phyloP scores from a whole-genome alignment of 1,140 invertebrate species.

The Whitmania pigra region DNA sequence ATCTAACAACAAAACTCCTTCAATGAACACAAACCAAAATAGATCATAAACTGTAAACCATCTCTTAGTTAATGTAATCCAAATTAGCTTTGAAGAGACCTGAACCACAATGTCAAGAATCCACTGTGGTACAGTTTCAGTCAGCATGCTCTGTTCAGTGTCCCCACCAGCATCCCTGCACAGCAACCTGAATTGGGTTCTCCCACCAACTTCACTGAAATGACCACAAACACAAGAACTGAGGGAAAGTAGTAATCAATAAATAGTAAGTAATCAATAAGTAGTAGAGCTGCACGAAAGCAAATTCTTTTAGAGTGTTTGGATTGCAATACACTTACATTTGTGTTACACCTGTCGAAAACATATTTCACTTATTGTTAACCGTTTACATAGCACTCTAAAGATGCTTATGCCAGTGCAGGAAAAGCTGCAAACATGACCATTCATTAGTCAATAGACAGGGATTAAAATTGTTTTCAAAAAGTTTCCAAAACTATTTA shows the following conservation, averaged over 20 bases:
- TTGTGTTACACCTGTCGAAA: too few species aligned
- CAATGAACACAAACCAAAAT: not conserved
- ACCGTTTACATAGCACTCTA: too few species aligned
- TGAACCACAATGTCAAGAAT: constrained; percentile 87
- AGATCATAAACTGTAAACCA: not conserved
- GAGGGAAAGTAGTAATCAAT: too few species aligned
- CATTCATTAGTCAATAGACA: not conserved
- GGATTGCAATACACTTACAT: not conserved
- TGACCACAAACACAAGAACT: not conserved
- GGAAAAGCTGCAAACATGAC: not conserved
- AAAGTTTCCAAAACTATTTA: not conserved
- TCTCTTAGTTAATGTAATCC: not conserved
- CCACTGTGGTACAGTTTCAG: constrained; percentile 90
- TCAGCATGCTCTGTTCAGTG: constrained; percentile 77
- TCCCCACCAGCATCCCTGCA: constrained; percentile 89
- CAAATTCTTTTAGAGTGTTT: too few species aligned
- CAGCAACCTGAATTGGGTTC: constrained; percentile 75
- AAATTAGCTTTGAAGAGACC: constrained; percentile 28
- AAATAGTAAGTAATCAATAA: too few species aligned
- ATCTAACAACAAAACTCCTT: not conserved
- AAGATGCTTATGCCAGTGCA: not conserved
- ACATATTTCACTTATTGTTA: not conserved
- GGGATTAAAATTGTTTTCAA: too few species aligned
- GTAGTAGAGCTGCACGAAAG: too few species aligned
- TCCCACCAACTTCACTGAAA: constrained; percentile 76